phyloP scores from a whole-genome alignment of 2,888 invertebrate species.

The Rugalucina vietnamica region DNA sequence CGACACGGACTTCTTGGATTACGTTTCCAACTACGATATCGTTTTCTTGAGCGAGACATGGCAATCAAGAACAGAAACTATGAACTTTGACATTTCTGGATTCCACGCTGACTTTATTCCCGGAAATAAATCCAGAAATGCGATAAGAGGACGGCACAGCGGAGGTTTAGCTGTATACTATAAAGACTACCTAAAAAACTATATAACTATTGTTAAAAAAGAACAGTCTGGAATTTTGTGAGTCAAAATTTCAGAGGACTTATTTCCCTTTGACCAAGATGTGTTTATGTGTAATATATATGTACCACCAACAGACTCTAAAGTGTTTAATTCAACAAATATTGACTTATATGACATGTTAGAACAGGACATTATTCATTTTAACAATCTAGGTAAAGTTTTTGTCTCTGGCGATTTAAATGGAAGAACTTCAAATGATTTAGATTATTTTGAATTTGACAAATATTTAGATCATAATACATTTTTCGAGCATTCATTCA shows the following conservation, averaged over 20 bases:
- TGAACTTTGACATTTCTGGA: neutral
- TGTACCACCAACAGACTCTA: neutral
- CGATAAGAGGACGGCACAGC: neutral
- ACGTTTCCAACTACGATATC: neutral
- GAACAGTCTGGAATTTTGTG: neutral
- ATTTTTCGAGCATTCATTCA: neutral
- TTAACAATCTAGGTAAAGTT: neutral
- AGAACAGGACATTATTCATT: neutral
- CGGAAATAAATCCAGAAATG: neutral
- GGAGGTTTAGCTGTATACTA: neutral
- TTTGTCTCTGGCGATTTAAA: neutral
- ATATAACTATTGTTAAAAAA: neutral
- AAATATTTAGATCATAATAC: neutral
- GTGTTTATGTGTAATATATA: neutral
- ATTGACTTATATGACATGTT: neutral
- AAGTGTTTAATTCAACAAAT: neutral
- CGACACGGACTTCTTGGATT: neutral
- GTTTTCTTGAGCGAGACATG: neutral
- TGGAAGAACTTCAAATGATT: neutral
- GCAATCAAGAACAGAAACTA: neutral
- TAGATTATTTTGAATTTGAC: neutral
- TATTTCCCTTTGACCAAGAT: neutral
- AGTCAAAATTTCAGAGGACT: neutral
- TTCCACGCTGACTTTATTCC: neutral
- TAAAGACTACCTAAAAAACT: neutral